Evolutionary conservation across 2,888 invertebrate genomes (phyloP).

Genomic region (Rhopalosiphum nymphaeae): DNA sequence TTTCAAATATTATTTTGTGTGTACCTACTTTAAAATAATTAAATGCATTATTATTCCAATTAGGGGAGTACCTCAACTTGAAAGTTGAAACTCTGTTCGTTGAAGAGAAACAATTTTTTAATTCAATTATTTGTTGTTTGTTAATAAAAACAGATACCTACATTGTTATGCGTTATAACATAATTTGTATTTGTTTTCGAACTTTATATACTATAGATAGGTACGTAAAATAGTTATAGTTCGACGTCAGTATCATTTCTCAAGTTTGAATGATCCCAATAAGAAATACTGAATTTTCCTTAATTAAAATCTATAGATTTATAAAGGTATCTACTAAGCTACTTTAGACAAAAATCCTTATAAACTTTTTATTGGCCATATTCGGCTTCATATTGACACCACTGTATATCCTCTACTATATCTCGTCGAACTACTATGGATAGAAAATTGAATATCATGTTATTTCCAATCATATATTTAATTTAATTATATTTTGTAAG

Average conservation of each 20-base stretch:
- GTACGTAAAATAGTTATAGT: not conserved
- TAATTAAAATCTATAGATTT: not conserved
- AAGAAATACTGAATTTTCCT: not conserved
- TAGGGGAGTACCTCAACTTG: not conserved
- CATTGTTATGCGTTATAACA: not conserved
- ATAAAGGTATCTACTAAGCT: not conserved
- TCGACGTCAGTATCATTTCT: not conserved
- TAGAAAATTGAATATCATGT: not conserved
- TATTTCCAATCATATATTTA: not conserved
- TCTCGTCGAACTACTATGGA: not conserved
- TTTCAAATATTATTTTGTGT: not conserved
- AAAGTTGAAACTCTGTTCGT: not conserved
- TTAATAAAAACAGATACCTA: not conserved
- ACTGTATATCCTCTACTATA: not conserved
- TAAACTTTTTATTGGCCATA: slow-evolving; percentile 1
- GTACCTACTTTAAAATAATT: not conserved
- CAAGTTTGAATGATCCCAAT: not conserved
- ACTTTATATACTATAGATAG: not conserved
- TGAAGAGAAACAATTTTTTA: not conserved
- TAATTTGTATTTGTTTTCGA: slow-evolving; percentile 1
- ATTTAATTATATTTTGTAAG: not conserved
- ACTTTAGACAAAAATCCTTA: not conserved
- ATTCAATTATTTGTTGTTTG: slow-evolving; percentile 1
- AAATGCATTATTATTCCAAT: not conserved
- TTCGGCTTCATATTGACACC: not conserved